These are phyloP conservation scores for Belgica antarctica DNA, from an alignment of 2,888 invertebrate species.

Conservation along the genomic window DNA sequence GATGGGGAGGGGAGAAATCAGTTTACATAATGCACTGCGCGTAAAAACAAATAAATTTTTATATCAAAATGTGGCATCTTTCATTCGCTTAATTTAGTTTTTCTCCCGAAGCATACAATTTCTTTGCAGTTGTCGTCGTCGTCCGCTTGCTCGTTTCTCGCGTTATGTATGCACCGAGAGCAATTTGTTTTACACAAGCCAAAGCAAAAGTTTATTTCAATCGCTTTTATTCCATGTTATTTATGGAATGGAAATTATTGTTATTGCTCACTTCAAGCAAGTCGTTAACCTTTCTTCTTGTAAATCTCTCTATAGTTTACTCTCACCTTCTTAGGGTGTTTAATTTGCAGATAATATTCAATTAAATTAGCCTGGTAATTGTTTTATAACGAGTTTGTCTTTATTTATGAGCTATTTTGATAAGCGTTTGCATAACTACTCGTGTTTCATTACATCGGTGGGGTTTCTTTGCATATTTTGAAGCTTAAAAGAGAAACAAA, in stretches of 20 bases:
- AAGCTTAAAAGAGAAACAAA: no score
- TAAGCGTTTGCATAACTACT: conserved; percentile 12
- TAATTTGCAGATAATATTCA: conserved; percentile 11
- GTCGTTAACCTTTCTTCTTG: conserved; percentile 17
- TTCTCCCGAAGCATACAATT: conserved; percentile 5
- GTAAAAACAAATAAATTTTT: conserved; percentile 31
- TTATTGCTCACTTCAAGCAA: conserved; percentile 21
- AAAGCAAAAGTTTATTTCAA: conserved; percentile 12
- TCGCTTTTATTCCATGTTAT: neutral
- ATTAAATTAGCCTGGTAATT: conserved; percentile 17
- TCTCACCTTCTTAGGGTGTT: neutral
- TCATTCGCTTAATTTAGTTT: conserved; percentile 30
- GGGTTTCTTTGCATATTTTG: no score
- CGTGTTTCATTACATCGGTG: neutral
- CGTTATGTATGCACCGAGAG: neutral
- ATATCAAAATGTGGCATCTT: conserved; percentile 32
- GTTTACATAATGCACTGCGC: conserved; percentile 25
- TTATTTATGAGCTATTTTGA: neutral
- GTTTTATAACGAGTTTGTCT: conserved; percentile 13
- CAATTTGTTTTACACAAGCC: conserved; percentile 22
- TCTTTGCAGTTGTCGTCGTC: no score
- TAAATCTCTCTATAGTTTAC: no score
- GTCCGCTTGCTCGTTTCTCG: neutral
- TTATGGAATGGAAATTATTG: conserved; percentile 32
- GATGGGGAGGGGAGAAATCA: neutral